A percentile compares a stretch with the other conserved stretches of the same genome.
phyloP scores from a whole-genome alignment of 2,113 vertebrate species.

The Rhizomys pruinosus region DNA sequence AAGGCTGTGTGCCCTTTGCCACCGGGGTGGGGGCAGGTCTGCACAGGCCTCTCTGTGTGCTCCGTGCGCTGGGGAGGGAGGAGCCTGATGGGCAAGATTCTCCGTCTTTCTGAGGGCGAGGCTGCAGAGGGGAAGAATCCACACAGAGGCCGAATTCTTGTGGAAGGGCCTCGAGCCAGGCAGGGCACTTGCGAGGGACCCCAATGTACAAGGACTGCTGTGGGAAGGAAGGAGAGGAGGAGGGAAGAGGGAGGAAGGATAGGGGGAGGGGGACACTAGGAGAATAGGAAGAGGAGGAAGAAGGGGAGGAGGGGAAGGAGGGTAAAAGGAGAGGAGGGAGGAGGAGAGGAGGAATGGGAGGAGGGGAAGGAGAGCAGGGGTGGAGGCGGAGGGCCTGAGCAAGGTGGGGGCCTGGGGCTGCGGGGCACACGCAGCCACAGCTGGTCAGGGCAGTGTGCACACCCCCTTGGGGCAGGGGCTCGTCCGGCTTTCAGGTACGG shows the following conservation, averaged over 20 bases:
- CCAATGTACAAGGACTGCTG: not conserved
- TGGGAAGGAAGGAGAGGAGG: not conserved
- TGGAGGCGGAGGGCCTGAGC: not conserved
- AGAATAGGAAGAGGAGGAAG: not conserved
- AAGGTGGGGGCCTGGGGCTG: not conserved
- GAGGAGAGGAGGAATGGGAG: too few relatives aligned
- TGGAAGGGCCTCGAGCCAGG: not conserved
- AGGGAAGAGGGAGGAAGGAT: not conserved
- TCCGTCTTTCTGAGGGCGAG: conserved; percentile 39
- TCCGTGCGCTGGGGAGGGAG: conserved; percentile 69
- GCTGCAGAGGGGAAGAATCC: conserved; percentile 66
- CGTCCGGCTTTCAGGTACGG: conserved; percentile 91
- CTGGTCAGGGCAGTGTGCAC: not conserved
- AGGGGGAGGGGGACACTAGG: too few relatives aligned
- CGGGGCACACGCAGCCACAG: not conserved
- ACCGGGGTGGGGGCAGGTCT: not conserved
- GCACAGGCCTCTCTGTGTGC: conserved; percentile 46
- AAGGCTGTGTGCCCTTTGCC: not conserved
- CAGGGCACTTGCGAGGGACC: not conserved
- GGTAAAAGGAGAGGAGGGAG: too few relatives aligned
- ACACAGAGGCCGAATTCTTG: conserved; percentile 14
- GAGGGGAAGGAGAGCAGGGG: not conserved
- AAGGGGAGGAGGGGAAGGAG: too few relatives aligned
- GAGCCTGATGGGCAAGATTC: conserved; percentile 56
- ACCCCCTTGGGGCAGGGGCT: conserved; percentile 16